These are phyloP conservation scores for Rhadinocentrus ornatus DNA, from an alignment of 2,797 vertebrate species.

Conservation along the genomic window DNA sequence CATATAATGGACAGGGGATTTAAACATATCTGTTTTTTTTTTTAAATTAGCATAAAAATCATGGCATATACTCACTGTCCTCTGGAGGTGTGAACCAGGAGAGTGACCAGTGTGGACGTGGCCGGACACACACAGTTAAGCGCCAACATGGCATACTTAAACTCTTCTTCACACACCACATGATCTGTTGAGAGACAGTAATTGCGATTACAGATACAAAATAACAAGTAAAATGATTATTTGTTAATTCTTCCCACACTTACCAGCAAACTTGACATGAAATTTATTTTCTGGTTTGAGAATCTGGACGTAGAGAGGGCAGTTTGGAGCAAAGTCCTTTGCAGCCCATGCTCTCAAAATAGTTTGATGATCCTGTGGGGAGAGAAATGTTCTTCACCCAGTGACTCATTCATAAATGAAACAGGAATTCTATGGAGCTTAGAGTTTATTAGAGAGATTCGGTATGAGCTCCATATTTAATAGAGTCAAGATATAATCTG, in stretches of 20 bases:
- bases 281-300: conserved; percentile 99
- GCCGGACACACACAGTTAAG: conserved; percentile 98
- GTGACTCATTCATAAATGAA: conserved; percentile 24
- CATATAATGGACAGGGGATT: background rate
- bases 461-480: conserved; percentile 3
- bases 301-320: conserved; percentile 97
- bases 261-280: conserved; percentile 99
- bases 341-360: conserved; percentile 99
- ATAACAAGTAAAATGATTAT: background rate
- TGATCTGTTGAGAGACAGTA: conserved; percentile 85
- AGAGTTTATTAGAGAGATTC: conserved; percentile 18
- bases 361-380: conserved; percentile 94
- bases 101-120: conserved; percentile 96
- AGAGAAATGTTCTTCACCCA: conserved; percentile 11
- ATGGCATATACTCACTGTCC: conserved; percentile 91
- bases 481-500: conserved; percentile 5
- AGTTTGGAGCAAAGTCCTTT: conserved; percentile 98
- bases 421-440: conserved; percentile 35
- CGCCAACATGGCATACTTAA: conserved; percentile 98
- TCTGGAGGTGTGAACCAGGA: conserved; percentile 97
- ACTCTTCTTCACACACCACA: conserved; percentile 98
- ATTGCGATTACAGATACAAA: background rate
- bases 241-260: conserved; percentile 38
- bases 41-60: background rate
- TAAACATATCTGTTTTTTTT: background rate